A percentile compares a stretch with the other conserved stretches of the same genome.
phyloP scores from a whole-genome alignment of 1,140 invertebrate genomes.

The Listronotus oregonensis region DNA sequence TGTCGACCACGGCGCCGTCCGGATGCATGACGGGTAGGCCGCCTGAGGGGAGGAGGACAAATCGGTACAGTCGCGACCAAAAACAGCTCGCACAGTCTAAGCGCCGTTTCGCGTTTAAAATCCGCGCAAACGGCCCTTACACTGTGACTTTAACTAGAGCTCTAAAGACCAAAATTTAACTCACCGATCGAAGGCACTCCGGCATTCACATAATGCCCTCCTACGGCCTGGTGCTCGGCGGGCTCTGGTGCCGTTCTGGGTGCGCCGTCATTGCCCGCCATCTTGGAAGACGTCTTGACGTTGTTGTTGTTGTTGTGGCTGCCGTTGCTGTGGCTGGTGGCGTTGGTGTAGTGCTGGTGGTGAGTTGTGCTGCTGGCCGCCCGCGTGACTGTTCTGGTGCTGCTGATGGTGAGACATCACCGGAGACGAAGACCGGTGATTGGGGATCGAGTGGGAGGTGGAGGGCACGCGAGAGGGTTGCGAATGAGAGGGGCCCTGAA shows the following conservation, averaged over 20 bases:
- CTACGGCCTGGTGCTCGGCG: neutral
- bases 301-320: neutral
- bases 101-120: too few species aligned
- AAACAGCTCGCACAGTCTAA: too few species aligned
- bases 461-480: neutral
- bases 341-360: constrained; percentile 2
- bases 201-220: constrained; percentile 6
- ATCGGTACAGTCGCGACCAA: neutral
- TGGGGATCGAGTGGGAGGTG: constrained; percentile 6
- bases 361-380: constrained; percentile 5
- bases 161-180: too few species aligned
- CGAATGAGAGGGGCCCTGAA: neutral
- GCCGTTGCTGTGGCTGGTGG: neutral
- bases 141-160: too few species aligned
- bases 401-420: neutral
- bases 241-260: constrained; percentile 8
- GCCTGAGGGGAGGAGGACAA: too few species aligned
- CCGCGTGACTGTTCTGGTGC: neutral
- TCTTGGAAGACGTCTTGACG: constrained; percentile 21
- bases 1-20: constrained; percentile 22
- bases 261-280: constrained; percentile 23
- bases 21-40: neutral
- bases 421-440: neutral
- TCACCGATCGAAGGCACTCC: constrained; percentile 11
- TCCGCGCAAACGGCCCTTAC: too few species aligned